Percentiles rank a stretch among this genome's conserved stretches.
These are phyloP conservation scores for Palythoa caribaeorum DNA, from an alignment of 92 coral and sea anemone genomes.

Conservation along the genomic window DNA sequence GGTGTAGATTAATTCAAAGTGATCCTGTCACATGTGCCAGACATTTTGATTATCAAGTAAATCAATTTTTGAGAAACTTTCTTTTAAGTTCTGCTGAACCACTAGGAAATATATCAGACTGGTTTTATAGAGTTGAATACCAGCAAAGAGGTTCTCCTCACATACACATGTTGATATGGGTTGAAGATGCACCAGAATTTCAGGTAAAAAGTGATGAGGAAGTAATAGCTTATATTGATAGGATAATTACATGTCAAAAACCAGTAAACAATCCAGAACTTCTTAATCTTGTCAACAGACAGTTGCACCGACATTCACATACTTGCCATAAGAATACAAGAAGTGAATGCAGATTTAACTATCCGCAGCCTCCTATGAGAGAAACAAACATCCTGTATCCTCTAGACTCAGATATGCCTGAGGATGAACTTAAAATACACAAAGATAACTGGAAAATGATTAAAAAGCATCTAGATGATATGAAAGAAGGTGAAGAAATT, in stretches of 20 bases:
- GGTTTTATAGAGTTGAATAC: no score
- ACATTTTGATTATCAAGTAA: no score
- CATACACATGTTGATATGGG: neutral
- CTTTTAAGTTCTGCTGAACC: no score
- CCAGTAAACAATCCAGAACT: conserved; percentile 54
- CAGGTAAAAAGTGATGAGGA: conserved; percentile 18
- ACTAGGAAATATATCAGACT: no score
- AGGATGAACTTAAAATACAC: conserved; percentile 25
- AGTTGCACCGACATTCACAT: conserved; percentile 64
- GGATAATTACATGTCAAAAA: conserved; percentile 67
- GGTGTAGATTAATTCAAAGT: no score
- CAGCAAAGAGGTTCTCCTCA: no score
- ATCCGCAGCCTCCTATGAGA: no score
- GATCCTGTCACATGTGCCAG: no score
- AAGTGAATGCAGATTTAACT: neutral
- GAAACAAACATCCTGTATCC: conserved; percentile 62
- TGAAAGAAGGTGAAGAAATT: neutral
- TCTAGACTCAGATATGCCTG: conserved; percentile 32
- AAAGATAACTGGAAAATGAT: conserved; percentile 43
- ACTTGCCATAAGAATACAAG: conserved; percentile 62
- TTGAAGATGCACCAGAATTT: conserved; percentile 23
- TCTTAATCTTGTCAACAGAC: conserved; percentile 50
- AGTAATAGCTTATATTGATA: conserved; percentile 53
- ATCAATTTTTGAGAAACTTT: no score
- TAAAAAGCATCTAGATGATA: no score